Evolutionary conservation across 2,797 vertebrate genomes (phyloP).

Genomic region (Brotogeris chrysoptera): DNA sequence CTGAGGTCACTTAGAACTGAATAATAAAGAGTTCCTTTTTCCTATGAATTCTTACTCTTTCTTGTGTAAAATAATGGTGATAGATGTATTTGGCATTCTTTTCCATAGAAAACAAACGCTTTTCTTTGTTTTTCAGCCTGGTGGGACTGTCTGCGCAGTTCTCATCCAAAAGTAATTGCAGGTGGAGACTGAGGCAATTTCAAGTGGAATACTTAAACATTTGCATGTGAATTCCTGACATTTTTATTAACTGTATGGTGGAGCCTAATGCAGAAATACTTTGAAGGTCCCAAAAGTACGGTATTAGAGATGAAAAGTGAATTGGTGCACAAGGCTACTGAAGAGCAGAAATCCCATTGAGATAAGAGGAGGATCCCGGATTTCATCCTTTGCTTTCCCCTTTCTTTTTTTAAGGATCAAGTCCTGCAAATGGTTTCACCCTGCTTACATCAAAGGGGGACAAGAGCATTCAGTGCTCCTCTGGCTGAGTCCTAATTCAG

Average conservation of each 20-base stretch:
- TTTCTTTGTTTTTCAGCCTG: neutral
- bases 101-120: neutral
- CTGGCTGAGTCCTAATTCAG: neutral
- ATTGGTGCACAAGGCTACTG: neutral
- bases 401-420: neutral
- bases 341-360: neutral
- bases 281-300: neutral
- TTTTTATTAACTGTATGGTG: neutral
- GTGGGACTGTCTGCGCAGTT: neutral
- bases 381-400: neutral
- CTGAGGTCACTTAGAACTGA: neutral
- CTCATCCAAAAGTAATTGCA: neutral
- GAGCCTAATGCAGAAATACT: neutral
- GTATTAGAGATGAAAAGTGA: neutral
- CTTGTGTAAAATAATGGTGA: neutral
- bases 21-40: constrained; percentile 1
- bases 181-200: neutral
- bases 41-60: neutral
- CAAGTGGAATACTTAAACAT: neutral
- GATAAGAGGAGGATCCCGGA: neutral
- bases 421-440: neutral
- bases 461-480: neutral
- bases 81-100: neutral
- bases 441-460: neutral
- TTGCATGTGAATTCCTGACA: neutral